Conservation (phyloP, 2,888 invertebrate species). For the Drosophila formosana region DNA sequence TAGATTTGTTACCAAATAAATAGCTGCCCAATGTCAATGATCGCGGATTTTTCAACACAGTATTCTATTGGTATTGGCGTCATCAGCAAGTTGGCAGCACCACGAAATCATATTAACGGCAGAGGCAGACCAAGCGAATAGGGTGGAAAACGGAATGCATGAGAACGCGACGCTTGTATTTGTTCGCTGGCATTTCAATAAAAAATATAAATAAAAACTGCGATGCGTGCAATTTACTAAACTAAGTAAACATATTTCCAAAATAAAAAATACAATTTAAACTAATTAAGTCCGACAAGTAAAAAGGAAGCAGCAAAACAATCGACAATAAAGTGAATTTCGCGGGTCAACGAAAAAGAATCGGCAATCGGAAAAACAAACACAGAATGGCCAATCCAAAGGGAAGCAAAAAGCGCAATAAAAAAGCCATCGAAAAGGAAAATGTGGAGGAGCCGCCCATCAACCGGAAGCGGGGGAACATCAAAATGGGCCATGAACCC, state of each 20-base stretch:
- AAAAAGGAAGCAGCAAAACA: not conserved
- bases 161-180: slow-evolving; percentile 70
- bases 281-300: not conserved
- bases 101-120: slow-evolving; percentile 50
- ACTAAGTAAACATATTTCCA: not conserved
- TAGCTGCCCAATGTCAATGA: not conserved
- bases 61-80: not conserved
- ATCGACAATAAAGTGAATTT: slow-evolving; percentile 18
- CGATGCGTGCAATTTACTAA: slow-evolving; percentile 28
- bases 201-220: slow-evolving; percentile 12
- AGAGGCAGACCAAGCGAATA: slow-evolving; percentile 56
- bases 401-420: slow-evolving; percentile 68
- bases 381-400: slow-evolving; percentile 44
- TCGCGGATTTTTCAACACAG: not conserved
- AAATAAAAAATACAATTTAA: slow-evolving; percentile 7
- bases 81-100: slow-evolving; percentile 30
- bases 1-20: no score
- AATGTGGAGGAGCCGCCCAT: slow-evolving; percentile 65
- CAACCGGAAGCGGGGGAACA: not conserved
- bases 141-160: slow-evolving; percentile 54
- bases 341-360: slow-evolving; percentile 2
- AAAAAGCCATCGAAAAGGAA: slow-evolving; percentile 65
- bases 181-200: slow-evolving; percentile 35
- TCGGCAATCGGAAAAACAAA: slow-evolving; percentile 6
- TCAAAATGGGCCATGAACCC: slow-evolving; percentile 63